Evolutionary conservation across 2,888 invertebrate species (phyloP).

Genomic region (Patella caerulea): DNA sequence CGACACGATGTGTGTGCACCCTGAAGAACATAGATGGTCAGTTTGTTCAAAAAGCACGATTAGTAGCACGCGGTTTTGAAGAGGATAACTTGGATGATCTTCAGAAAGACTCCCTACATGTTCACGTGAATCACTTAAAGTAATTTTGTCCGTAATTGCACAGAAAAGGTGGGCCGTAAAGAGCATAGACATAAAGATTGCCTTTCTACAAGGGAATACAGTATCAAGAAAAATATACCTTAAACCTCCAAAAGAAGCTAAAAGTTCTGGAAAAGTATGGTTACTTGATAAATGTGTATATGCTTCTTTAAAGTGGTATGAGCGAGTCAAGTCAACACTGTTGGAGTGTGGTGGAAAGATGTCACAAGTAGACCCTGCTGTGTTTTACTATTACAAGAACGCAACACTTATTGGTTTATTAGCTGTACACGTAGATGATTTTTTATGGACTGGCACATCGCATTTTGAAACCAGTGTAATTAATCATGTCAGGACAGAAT

Average conservation of each 20-base stretch:
- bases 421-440: constrained; percentile 27
- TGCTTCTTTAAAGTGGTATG: constrained; percentile 22
- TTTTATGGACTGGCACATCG: constrained; percentile 17
- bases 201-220: constrained; percentile 14
- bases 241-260: constrained; percentile 12
- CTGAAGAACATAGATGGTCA: background rate
- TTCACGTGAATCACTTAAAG: background rate
- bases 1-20: too few species aligned
- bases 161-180: constrained; percentile 10
- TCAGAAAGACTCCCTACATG: background rate
- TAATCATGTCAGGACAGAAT: background rate
- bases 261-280: constrained; percentile 11
- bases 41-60: background rate
- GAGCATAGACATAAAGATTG: constrained; percentile 9
- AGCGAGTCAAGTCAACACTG: constrained; percentile 1
- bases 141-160: constrained; percentile 6
- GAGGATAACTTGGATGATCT: background rate
- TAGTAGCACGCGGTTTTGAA: background rate
- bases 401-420: constrained; percentile 11
- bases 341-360: constrained; percentile 8
- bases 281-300: constrained; percentile 23
- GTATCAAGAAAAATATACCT: background rate
- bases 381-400: constrained; percentile 19
- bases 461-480: constrained; percentile 22
- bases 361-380: constrained; percentile 15